These are phyloP conservation scores for Venturia canescens DNA, from an alignment of 1,140 invertebrate species.

Conservation along the genomic window DNA sequence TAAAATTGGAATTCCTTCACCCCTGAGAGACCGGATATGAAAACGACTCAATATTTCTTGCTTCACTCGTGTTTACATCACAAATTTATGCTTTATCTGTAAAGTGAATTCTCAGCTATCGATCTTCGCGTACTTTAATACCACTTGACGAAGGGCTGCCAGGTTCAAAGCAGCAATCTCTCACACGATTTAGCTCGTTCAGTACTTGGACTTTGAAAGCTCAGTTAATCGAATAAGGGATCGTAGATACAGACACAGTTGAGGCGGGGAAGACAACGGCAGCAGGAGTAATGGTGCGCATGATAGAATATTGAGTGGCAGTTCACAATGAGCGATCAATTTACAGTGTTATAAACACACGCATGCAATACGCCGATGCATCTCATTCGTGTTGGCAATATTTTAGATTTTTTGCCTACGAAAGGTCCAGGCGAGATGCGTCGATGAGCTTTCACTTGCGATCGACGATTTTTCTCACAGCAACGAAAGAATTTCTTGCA, in stretches of 20 bases:
- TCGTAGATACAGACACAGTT: neutral
- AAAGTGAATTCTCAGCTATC: neutral
- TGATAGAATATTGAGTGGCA: conserved; percentile 20
- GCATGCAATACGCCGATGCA: neutral
- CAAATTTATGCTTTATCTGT: neutral
- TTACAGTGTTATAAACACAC: neutral
- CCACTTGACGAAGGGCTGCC: neutral
- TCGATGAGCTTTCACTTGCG: too few relatives aligned
- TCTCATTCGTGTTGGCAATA: neutral
- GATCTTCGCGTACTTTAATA: neutral
- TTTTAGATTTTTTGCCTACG: neutral
- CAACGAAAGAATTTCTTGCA: too few relatives aligned
- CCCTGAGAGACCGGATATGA: too few relatives aligned
- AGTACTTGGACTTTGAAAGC: conserved; percentile 32
- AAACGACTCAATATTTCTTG: neutral
- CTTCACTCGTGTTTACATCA: neutral
- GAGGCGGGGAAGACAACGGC: neutral
- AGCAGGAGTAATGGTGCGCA: neutral
- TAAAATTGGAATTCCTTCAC: too few relatives aligned
- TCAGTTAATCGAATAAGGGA: conserved; percentile 34
- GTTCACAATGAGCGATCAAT: conserved; percentile 30
- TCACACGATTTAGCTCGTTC: conserved; percentile 13
- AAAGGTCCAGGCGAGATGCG: neutral
- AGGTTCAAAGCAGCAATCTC: conserved; percentile 18
- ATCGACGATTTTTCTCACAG: too few relatives aligned